phyloP scores from a whole-genome alignment of 2,113 vertebrate genomes.

The Upupa epops region DNA sequence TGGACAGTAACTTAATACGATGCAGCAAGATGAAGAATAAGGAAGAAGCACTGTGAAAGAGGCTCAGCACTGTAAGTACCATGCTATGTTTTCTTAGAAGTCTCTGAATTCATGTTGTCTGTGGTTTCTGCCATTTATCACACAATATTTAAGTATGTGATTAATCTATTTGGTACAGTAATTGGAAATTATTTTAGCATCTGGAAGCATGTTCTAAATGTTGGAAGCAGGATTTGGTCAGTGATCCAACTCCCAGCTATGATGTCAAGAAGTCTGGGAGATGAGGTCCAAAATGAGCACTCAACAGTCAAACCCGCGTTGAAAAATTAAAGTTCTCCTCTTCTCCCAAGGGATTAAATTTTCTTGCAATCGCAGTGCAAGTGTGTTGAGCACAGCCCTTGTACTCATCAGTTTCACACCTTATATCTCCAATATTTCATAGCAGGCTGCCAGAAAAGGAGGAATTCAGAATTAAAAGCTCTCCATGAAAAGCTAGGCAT shows the following conservation, averaged over 20 bases:
- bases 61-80: conserved; percentile 39
- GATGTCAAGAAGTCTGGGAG: background rate
- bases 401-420: background rate
- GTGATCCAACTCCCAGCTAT: background rate
- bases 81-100: background rate
- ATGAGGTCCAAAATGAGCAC: background rate
- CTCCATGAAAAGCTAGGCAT: background rate
- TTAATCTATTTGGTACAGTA: background rate
- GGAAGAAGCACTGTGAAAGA: background rate
- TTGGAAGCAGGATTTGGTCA: background rate
- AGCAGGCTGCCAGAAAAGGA: background rate
- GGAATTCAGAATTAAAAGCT: background rate
- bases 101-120: background rate
- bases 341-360: background rate
- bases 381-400: background rate
- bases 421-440: background rate
- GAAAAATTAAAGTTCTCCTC: background rate
- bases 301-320: background rate
- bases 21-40: background rate
- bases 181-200: background rate
- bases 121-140: background rate
- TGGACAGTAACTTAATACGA: background rate
- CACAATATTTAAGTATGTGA: background rate
- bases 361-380: background rate
- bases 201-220: background rate